These are phyloP conservation scores for Oxystoma pomonae DNA, from an alignment of 2,888 invertebrate species.

Conservation along the genomic window DNA sequence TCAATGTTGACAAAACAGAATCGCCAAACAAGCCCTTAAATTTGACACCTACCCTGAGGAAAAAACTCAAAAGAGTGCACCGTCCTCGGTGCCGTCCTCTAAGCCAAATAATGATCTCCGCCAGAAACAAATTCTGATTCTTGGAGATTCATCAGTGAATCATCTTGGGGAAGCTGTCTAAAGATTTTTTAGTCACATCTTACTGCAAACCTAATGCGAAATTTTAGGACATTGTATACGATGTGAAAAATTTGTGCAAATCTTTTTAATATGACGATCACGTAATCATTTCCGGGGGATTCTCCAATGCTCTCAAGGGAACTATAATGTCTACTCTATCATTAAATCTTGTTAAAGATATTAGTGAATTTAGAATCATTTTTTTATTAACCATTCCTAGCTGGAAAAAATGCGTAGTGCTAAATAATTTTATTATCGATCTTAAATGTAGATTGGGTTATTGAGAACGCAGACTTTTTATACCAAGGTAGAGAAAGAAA, in stretches of 20 bases:
- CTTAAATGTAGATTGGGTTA: neutral
- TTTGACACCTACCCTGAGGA: no score
- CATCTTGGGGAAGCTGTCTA: neutral
- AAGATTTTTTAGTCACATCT: neutral
- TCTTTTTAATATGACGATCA: neutral
- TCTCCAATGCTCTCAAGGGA: neutral
- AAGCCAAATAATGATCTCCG: neutral
- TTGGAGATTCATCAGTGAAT: neutral
- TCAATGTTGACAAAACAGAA: no score
- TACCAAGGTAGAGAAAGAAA: neutral
- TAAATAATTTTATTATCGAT: neutral
- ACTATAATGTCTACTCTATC: neutral
- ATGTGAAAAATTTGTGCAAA: neutral
- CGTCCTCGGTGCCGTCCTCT: neutral
- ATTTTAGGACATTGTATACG: neutral
- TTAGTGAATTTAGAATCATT: neutral
- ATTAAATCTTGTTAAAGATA: neutral
- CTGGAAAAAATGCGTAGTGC: neutral
- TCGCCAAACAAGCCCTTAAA: no score
- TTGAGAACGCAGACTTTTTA: neutral
- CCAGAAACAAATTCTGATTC: neutral
- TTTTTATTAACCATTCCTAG: neutral
- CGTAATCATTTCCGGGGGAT: neutral
- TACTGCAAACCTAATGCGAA: neutral
- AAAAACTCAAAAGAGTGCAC: no score